Evolutionary conservation across 2,888 invertebrate genomes (phyloP), one percentile per base, ranked within the genome.

Genomic region (Drosophila tripunctata): DNA sequence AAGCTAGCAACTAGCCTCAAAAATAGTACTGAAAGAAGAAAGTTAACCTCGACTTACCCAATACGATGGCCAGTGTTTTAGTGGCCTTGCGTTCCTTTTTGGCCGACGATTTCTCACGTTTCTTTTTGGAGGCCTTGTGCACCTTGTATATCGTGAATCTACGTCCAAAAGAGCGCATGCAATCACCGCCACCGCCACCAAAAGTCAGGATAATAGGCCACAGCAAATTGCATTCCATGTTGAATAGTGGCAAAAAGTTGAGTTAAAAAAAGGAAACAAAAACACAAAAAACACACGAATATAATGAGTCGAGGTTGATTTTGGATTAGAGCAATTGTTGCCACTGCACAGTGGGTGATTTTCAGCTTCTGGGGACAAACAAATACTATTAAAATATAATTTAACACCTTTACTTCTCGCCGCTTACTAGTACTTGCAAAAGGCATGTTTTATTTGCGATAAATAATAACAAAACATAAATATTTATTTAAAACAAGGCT

Each of bases 51-150:
- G 19, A 92, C 95, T 94, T 92, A 99, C 99, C 99, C 91, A 99
- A 94, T 77, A 99, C 99, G 91, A 99, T 99, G 60, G 99, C 99
- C 76, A 99, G 92, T 6, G 99, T 99, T 93, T 99, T 99, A 6
- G 99, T 99, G 27, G 99, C 99, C 92, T 99, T 98, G 65, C 98
- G 94, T 90, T 99, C 99, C 87, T 96, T 97, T 91, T 96, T 97
- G 3, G 97, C 97, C 0, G 97, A 96, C 17, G 97, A 97, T 89
- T 97, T 98, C 89, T 98, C 98, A 47, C 97, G 93, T 92, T 98
- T 98, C 93, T 98, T 98, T 91, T 97, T 95, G 89, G 97, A 96
- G 40, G 97, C 97, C 92, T 98, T 98, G 92, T 97, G 97, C 57
- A 97, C 96, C 92, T 97, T 97, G 92, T 97, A 97, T 89, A 97